These are phyloP conservation scores for Diploptera punctata DNA, from an alignment of 2,888 invertebrate species.

Conservation along the genomic window DNA sequence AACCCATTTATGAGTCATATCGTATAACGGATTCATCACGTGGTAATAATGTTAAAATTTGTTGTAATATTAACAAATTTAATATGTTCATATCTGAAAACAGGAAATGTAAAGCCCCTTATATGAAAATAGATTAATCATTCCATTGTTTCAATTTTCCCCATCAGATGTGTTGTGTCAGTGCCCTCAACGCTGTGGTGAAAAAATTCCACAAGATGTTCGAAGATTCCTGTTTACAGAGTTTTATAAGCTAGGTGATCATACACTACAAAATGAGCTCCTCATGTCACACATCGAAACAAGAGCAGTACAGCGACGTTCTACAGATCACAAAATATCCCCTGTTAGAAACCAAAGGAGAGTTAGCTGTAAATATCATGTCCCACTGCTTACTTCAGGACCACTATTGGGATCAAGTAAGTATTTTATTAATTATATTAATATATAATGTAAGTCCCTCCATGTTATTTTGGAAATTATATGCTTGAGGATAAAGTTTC, in stretches of 20 bases:
- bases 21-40: too few species aligned
- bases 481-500: too few species aligned
- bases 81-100: too few species aligned
- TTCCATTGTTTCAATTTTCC: conserved; percentile 2
- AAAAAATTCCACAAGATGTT: conserved; percentile 56
- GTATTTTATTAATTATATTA: background rate
- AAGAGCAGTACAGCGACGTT: conserved; percentile 52
- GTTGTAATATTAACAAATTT: too few species aligned
- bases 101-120: too few species aligned
- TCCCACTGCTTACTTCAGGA: conserved; percentile 50
- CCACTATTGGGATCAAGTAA: conserved; percentile 25
- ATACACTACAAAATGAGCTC: conserved; percentile 59
- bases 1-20: background rate
- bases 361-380: conserved; percentile 61
- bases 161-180: conserved; percentile 58
- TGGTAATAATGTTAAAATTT: too few species aligned
- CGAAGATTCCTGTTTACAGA: conserved; percentile 57
- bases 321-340: conserved; percentile 45
- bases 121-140: conserved; percentile 2
- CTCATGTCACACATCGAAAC: conserved; percentile 60
- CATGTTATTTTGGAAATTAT: too few species aligned
- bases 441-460: too few species aligned
- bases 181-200: conserved; percentile 62
- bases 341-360: conserved; percentile 51
- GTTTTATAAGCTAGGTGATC: conserved; percentile 59